Conservation (phyloP, 2,113 vertebrate genomes). For the Carassius gibelio region DNA sequence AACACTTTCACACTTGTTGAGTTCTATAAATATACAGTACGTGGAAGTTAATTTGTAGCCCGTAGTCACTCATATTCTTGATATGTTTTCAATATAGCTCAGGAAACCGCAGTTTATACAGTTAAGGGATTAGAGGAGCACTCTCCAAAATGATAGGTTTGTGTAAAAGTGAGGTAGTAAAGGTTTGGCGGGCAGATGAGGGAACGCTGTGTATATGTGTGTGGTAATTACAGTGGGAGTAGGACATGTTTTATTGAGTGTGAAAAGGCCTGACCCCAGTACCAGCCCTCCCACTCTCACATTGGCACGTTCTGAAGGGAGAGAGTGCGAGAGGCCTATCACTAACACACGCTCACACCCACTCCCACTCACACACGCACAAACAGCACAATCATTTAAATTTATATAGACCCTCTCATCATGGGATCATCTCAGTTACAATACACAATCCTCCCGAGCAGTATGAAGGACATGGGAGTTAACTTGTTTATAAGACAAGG, state of each 20-base stretch:
- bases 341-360: conserved; percentile 49
- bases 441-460: background rate
- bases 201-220: conserved; percentile 19
- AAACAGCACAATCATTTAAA: conserved; percentile 44
- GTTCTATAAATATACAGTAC: background rate
- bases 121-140: conserved; percentile 44
- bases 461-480: conserved; percentile 31
- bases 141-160: conserved; percentile 49
- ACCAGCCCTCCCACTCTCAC: conserved; percentile 66
- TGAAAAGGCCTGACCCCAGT: conserved; percentile 67
- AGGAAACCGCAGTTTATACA: conserved; percentile 17
- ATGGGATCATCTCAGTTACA: conserved; percentile 42
- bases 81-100: conserved; percentile 27
- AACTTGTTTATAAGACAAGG: conserved; percentile 37
- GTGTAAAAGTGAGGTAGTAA: conserved; percentile 37
- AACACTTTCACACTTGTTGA: conserved; percentile 8
- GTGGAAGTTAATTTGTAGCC: background rate
- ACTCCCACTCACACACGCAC: conserved; percentile 3
- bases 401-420: conserved; percentile 43
- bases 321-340: conserved; percentile 42
- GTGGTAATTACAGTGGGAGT: conserved; percentile 71
- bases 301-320: conserved; percentile 52
- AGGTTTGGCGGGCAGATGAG: conserved; percentile 42
- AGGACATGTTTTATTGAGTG: conserved; percentile 76
- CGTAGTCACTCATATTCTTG: background rate